These are phyloP conservation scores for Oligia fasciuncula DNA, from an alignment of 2,888 invertebrate genomes.

Conservation along the genomic window DNA sequence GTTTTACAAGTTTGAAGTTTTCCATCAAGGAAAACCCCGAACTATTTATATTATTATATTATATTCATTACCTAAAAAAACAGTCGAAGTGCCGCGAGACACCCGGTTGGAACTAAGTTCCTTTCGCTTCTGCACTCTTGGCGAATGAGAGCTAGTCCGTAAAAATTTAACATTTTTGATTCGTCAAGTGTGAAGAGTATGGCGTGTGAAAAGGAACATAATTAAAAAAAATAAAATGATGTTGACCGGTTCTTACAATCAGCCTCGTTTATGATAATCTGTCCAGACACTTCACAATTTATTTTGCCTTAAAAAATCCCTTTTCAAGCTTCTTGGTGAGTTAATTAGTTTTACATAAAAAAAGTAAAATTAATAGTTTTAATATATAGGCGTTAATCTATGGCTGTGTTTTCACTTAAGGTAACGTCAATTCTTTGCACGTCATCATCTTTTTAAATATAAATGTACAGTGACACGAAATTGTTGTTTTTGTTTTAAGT, in stretches of 20 bases:
- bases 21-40: background rate
- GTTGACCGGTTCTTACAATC: background rate
- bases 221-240: background rate
- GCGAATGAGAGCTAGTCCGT: background rate
- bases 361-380: constrained; percentile 61
- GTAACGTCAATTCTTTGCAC: constrained; percentile 90
- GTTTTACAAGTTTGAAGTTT: background rate
- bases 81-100: background rate
- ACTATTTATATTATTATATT: no score
- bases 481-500: constrained; percentile 76
- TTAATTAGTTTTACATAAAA: constrained; percentile 74
- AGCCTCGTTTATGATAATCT: background rate
- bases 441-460: constrained; percentile 84
- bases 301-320: constrained; percentile 12
- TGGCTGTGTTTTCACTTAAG: constrained; percentile 90
- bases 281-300: background rate
- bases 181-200: background rate
- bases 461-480: constrained; percentile 84
- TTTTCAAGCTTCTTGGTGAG: constrained; percentile 69
- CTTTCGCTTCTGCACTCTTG: background rate
- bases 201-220: background rate
- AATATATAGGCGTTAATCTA: constrained; percentile 84
- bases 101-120: background rate
- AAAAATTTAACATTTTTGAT: background rate
- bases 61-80: background rate